These are phyloP conservation scores for Monopis laevigella DNA, from an alignment of 2,888 invertebrate genomes.

Conservation along the genomic window DNA sequence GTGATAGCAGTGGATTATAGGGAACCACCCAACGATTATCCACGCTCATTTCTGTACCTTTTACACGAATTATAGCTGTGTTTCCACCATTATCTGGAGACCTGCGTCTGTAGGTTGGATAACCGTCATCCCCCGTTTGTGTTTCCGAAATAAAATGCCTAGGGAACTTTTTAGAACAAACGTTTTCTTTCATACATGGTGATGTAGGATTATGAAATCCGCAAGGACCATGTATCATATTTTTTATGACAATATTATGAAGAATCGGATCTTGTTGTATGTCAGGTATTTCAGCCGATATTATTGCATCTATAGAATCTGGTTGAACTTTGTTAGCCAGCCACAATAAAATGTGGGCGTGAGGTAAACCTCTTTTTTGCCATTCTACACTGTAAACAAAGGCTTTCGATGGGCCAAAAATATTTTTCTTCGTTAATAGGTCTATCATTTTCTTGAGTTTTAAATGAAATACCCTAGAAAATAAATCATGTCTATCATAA, in stretches of 20 bases:
- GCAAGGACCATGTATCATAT: slow-evolving; percentile 20
- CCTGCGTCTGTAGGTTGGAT: slow-evolving; percentile 29
- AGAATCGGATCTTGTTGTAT: slow-evolving; percentile 15
- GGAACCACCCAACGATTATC: slow-evolving; percentile 26
- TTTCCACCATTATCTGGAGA: slow-evolving; percentile 22
- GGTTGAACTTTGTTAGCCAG: slow-evolving; percentile 18
- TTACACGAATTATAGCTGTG: slow-evolving; percentile 15
- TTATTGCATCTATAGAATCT: slow-evolving; percentile 18
- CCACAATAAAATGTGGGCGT: slow-evolving; percentile 20
- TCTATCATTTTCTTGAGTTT: slow-evolving; percentile 11
- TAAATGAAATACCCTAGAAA: slow-evolving; percentile 13
- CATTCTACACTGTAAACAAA: slow-evolving; percentile 20
- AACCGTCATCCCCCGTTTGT: slow-evolving; percentile 29
- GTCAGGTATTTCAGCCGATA: slow-evolving; percentile 13
- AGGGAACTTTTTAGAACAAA: slow-evolving; percentile 32
- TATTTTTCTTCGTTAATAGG: slow-evolving; percentile 7
- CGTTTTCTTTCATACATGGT: slow-evolving; percentile 24
- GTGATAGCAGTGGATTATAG: slow-evolving; percentile 21
- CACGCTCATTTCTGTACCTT: slow-evolving; percentile 16
- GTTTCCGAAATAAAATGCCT: slow-evolving; percentile 24
- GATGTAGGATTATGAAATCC: slow-evolving; percentile 15
- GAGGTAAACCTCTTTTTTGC: slow-evolving; percentile 22
- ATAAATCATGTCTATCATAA: slow-evolving; percentile 12
- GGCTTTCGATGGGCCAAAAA: slow-evolving; percentile 12
- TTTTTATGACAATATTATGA: slow-evolving; percentile 18